Evolutionary conservation across 2,888 invertebrate species (phyloP).

Genomic region (Cepaea hortensis): DNA sequence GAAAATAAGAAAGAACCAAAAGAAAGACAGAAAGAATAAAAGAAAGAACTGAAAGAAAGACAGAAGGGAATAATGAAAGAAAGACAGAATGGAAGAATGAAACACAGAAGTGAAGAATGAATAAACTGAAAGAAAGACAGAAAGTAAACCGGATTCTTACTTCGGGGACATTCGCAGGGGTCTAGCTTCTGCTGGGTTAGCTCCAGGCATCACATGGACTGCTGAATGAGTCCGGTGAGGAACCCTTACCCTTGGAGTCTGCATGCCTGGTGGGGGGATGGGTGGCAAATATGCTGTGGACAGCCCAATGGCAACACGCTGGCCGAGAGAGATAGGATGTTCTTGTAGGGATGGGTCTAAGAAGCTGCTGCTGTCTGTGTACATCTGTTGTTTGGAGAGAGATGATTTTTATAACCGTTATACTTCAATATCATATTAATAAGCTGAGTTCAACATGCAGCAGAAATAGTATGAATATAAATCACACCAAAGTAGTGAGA

Average conservation of each 20-base stretch:
- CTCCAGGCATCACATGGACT: not conserved
- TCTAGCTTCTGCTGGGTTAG: conserved; percentile 47
- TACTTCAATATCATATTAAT: too few relatives aligned
- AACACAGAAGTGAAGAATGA: not conserved
- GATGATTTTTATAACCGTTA: not conserved
- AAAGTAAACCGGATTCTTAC: conserved; percentile 50
- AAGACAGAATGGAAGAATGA: too few relatives aligned
- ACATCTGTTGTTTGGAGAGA: conserved; percentile 57
- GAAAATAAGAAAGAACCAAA: not conserved
- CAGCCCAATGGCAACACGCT: conserved; percentile 68
- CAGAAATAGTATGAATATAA: too few relatives aligned
- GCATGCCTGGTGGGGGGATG: conserved; percentile 64
- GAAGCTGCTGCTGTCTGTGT: conserved; percentile 67
- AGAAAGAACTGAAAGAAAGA: too few relatives aligned
- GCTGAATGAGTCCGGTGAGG: conserved; percentile 41
- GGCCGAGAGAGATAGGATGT: conserved; percentile 64
- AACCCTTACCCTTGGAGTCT: conserved; percentile 51
- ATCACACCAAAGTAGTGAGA: too few relatives aligned
- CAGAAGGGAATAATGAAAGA: too few relatives aligned
- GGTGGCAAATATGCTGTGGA: conserved; percentile 70
- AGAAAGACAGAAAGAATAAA: too few relatives aligned
- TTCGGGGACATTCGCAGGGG: conserved; percentile 64
- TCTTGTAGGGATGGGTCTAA: conserved; percentile 56
- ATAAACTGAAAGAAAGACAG: not conserved
- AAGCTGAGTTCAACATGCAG: too few relatives aligned